Evolutionary conservation across 2,113 vertebrate species (phyloP).

Genomic region (Tachysurus fulvidraco): DNA sequence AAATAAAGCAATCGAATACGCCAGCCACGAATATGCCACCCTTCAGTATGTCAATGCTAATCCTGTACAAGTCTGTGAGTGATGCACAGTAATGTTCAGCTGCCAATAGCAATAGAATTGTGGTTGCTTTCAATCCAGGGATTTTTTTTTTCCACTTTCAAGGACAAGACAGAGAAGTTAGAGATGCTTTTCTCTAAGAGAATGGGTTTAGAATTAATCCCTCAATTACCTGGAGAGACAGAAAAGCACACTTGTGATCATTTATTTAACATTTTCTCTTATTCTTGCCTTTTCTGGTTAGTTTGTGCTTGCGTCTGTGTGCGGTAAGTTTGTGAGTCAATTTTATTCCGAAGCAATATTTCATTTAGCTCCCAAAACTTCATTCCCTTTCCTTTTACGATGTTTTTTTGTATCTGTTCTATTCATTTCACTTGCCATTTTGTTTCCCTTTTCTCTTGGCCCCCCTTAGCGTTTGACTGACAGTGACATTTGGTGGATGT

Average conservation of each 20-base stretch:
- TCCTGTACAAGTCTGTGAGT: slow-evolving; percentile 45
- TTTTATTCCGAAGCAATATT: neutral
- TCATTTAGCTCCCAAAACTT: neutral
- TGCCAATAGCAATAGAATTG: slow-evolving; percentile 55
- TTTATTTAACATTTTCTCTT: neutral
- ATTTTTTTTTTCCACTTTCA: neutral
- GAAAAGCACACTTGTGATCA: neutral
- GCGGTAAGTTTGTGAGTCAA: neutral
- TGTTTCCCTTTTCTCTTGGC: neutral
- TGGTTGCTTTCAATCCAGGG: slow-evolving; percentile 40
- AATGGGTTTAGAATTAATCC: slow-evolving; percentile 46
- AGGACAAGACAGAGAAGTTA: slow-evolving; percentile 10
- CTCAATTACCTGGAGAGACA: slow-evolving; percentile 19
- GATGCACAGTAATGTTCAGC: slow-evolving; percentile 43
- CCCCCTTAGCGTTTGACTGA: slow-evolving; percentile 14
- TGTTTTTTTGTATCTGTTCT: neutral
- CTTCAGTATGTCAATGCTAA: slow-evolving; percentile 51
- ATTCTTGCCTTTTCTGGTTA: neutral
- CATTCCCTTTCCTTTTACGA: neutral
- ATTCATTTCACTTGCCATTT: neutral
- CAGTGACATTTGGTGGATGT: slow-evolving; percentile 51
- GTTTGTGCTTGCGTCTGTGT: neutral
- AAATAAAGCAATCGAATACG: neutral
- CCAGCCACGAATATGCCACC: neutral
- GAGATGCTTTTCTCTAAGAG: slow-evolving; percentile 42